A percentile compares a stretch with the other conserved stretches of the same genome.
These are phyloP conservation scores for Plagiodera versicolora DNA, from an alignment of 2,888 invertebrate genomes.

Conservation along the genomic window DNA sequence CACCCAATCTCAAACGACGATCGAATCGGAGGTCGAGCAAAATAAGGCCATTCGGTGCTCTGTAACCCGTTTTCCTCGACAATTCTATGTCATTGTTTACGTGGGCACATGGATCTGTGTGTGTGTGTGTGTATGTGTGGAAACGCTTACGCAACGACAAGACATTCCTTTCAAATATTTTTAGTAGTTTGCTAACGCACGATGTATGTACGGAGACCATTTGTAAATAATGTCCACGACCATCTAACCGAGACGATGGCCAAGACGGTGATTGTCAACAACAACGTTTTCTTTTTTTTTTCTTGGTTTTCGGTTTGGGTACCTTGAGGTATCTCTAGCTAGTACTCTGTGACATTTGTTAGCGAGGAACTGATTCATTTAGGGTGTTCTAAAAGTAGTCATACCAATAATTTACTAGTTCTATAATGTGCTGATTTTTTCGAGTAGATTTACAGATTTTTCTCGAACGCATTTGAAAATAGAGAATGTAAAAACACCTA, in stretches of 20 bases:
- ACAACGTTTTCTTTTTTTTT: not conserved
- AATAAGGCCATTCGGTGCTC: constrained; percentile 51
- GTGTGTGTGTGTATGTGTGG: constrained; percentile 41
- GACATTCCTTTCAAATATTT: constrained; percentile 46
- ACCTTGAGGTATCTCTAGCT: too few relatives aligned
- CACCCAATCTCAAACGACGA: constrained; percentile 37
- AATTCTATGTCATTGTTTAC: constrained; percentile 51
- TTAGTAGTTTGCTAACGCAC: constrained; percentile 32
- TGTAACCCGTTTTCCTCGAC: constrained; percentile 54
- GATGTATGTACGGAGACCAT: constrained; percentile 1
- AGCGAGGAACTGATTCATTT: too few relatives aligned
- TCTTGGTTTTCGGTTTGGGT: too few relatives aligned
- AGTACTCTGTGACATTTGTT: too few relatives aligned
- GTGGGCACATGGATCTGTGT: constrained; percentile 46
- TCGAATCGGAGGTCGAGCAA: constrained; percentile 52
- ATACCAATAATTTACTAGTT: too few relatives aligned
- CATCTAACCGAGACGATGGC: not conserved
- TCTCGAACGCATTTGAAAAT: too few relatives aligned
- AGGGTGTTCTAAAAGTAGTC: too few relatives aligned
- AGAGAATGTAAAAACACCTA: too few relatives aligned
- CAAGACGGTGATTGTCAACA: not conserved
- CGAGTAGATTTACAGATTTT: too few relatives aligned
- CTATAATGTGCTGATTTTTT: too few relatives aligned
- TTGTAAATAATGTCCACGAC: constrained; percentile 1
- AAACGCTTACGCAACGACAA: constrained; percentile 46